These are phyloP conservation scores for Nannospalax galili DNA, from an alignment of 2,113 vertebrate genomes.

Conservation along the genomic window DNA sequence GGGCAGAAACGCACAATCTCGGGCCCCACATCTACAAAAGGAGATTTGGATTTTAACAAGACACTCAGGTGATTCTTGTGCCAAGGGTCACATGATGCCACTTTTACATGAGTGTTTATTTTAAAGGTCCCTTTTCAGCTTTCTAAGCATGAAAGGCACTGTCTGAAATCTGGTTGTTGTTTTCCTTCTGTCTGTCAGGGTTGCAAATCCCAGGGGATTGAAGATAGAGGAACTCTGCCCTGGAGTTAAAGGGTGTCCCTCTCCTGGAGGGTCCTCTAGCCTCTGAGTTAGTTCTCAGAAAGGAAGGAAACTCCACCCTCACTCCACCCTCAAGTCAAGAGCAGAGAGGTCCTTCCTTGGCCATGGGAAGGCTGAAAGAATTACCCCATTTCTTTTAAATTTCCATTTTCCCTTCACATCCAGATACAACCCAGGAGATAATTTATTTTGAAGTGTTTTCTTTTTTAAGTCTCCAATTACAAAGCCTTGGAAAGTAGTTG, in stretches of 20 bases:
- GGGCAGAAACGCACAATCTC: not conserved
- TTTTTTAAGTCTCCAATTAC: constrained; percentile 70
- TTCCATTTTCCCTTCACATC: constrained; percentile 21
- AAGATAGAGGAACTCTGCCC: not conserved
- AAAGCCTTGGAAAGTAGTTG: constrained; percentile 77
- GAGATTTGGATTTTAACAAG: not conserved
- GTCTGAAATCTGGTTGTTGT: not conserved
- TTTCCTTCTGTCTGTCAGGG: not conserved
- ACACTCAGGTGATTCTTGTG: not conserved
- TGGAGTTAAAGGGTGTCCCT: not conserved
- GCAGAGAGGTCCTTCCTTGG: not conserved
- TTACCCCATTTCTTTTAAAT: not conserved
- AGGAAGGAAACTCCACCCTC: not conserved
- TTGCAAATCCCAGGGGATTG: not conserved
- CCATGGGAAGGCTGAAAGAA: not conserved
- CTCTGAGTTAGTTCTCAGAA: not conserved
- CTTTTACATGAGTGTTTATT: not conserved
- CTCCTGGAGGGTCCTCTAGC: not conserved
- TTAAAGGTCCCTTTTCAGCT: not conserved
- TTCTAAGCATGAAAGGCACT: not conserved
- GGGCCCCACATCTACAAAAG: too few species aligned
- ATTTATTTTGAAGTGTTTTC: constrained; percentile 60
- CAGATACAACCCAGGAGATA: constrained; percentile 55
- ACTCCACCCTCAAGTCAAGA: not conserved
- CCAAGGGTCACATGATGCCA: rapidly evolving